phyloP scores from a whole-genome alignment of 1,140 invertebrate genomes.

The Mactra quadrangularis region DNA sequence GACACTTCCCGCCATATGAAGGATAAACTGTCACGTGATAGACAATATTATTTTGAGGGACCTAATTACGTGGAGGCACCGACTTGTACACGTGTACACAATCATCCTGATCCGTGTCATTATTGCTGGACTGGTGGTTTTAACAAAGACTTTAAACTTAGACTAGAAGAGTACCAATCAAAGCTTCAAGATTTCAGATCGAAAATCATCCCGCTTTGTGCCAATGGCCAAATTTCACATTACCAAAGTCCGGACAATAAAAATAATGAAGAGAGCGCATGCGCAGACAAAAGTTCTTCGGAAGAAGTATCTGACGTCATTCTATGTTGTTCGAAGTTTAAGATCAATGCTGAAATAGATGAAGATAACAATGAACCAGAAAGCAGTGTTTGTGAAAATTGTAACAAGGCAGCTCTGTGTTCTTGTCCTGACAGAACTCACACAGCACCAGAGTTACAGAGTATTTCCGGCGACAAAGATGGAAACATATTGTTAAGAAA shows the following conservation, averaged over 20 bases:
- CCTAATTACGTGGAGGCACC: neutral
- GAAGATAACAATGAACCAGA: neutral
- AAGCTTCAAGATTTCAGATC: neutral
- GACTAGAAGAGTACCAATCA: conserved; percentile 5
- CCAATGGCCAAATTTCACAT: neutral
- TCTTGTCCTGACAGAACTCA: neutral
- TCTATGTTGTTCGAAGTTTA: too few species aligned
- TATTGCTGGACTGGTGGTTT: conserved; percentile 19
- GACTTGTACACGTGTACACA: conserved; percentile 24
- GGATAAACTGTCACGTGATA: conserved; percentile 7
- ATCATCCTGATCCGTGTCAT: conserved; percentile 47
- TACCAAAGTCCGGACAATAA: neutral
- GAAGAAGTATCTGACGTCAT: neutral
- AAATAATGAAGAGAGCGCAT: neutral
- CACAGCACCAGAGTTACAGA: neutral
- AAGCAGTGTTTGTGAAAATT: neutral
- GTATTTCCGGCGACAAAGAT: neutral
- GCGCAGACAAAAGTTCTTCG: neutral
- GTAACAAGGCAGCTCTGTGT: neutral
- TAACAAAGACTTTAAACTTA: conserved; percentile 10
- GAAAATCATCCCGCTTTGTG: neutral
- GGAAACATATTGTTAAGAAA: neutral
- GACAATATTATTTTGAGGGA: neutral
- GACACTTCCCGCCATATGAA: conserved; percentile 6
- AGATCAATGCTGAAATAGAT: too few species aligned